Conservation (phyloP, 2,888 invertebrate species). For the Xanthia togata region DNA sequence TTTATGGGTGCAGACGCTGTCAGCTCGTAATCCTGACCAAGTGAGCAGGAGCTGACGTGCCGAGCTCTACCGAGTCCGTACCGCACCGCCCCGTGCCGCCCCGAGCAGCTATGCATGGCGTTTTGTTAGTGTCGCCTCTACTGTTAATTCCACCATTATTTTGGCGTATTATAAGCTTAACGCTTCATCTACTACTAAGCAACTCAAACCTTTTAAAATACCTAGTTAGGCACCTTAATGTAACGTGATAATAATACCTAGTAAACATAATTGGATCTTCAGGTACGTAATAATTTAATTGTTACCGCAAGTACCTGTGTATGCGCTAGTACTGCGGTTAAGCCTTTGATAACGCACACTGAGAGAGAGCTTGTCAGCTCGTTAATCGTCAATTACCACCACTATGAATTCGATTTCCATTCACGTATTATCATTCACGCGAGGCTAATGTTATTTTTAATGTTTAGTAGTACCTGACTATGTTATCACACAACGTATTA, state of each 20-base stretch:
- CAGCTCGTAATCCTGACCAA: constrained; percentile 75
- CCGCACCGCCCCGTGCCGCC: neutral
- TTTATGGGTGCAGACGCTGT: constrained; percentile 81
- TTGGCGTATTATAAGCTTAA: neutral
- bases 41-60: constrained; percentile 68
- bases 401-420: constrained; percentile 27
- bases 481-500: neutral
- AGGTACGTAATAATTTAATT: constrained; percentile 42
- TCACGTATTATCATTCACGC: constrained; percentile 19
- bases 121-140: constrained; percentile 23
- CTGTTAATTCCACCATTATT: constrained; percentile 32
- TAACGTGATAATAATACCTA: constrained; percentile 14
- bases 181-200: neutral
- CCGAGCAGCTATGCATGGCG: constrained; percentile 2
- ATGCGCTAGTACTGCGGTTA: constrained; percentile 28
- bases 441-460: constrained; percentile 18
- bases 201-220: constrained; percentile 2
- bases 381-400: constrained; percentile 37
- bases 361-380: constrained; percentile 37
- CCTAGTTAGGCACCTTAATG: constrained; percentile 1
- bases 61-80: constrained; percentile 31
- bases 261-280: constrained; percentile 29
- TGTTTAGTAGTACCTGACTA: neutral
- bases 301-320: constrained; percentile 27
- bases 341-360: constrained; percentile 24